Conservation (phyloP, 2,797 vertebrate genomes). For the Xenops minutus region DNA sequence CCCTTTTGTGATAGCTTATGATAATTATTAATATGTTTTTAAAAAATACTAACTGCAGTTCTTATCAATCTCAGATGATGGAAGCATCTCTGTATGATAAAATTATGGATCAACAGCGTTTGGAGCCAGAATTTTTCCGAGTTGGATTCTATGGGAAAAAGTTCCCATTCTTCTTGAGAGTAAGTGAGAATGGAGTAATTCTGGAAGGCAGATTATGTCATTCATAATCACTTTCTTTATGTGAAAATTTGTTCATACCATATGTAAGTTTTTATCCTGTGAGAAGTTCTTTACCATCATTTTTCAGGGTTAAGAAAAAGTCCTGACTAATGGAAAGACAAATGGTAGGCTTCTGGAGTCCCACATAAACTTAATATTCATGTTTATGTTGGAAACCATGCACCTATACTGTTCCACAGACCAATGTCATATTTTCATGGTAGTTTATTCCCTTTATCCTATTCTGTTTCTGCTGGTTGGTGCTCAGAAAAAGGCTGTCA, state of each 20-base stretch:
- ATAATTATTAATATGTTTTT: not conserved
- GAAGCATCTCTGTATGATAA: conserved; percentile 98
- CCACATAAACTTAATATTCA: not conserved
- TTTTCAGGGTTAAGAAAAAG: not conserved
- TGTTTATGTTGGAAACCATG: not conserved
- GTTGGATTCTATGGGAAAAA: conserved; percentile 99
- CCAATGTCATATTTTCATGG: not conserved
- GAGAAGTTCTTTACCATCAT: not conserved
- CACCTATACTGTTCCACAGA: not conserved
- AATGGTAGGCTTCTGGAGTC: not conserved
- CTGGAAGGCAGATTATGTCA: not conserved
- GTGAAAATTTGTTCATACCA: not conserved
- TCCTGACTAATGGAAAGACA: not conserved
- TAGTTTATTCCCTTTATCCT: not conserved
- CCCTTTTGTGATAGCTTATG: not conserved
- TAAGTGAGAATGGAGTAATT: conserved; percentile 70
- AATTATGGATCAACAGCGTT: conserved; percentile 98
- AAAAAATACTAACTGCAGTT: not conserved
- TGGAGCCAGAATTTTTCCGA: conserved; percentile 98
- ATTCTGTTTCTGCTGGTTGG: not conserved
- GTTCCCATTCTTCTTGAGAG: conserved; percentile 97
- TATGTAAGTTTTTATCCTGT: not conserved
- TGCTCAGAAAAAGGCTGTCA: not conserved
- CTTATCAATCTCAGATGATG: conserved; percentile 86
- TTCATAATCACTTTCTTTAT: not conserved